Conservation (phyloP, 2,888 invertebrate species). For the Pyrocoelia pectoralis region DNA sequence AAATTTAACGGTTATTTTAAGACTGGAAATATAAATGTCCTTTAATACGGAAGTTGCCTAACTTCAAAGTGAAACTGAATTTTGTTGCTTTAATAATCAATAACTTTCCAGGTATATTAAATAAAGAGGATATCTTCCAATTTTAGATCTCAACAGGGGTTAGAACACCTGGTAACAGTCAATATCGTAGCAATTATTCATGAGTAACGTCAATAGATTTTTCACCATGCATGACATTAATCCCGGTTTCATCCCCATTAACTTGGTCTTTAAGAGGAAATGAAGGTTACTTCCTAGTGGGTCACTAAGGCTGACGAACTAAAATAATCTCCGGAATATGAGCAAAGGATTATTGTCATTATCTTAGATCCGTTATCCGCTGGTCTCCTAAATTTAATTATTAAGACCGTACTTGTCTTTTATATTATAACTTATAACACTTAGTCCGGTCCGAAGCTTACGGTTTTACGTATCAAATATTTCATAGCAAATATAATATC, state of each 20-base stretch:
- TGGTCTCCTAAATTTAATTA: slow-evolving; percentile 28
- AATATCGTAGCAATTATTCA: no score
- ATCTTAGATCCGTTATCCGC: slow-evolving; percentile 16
- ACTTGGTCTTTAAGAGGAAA: no score
- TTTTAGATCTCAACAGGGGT: no score
- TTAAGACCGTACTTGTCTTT: neutral
- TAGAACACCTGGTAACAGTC: no score
- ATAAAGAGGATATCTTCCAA: no score
- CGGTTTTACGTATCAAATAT: neutral
- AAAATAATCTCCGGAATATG: slow-evolving; percentile 6
- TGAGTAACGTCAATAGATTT: neutral
- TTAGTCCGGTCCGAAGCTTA: neutral
- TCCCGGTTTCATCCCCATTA: neutral
- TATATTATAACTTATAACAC: neutral
- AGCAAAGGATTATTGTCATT: slow-evolving; percentile 25
- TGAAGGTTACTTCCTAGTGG: neutral
- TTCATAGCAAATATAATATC: slow-evolving; percentile 26
- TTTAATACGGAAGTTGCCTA: no score
- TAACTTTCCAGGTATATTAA: no score
- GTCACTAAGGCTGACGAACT: neutral
- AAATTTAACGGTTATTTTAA: no score
- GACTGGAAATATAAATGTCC: no score
- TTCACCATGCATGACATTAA: neutral
- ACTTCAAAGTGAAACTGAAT: no score
- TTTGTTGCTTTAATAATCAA: no score